Evolutionary conservation across 1,140 invertebrate genomes (phyloP).

Genomic region (Heliconius melpomene): DNA sequence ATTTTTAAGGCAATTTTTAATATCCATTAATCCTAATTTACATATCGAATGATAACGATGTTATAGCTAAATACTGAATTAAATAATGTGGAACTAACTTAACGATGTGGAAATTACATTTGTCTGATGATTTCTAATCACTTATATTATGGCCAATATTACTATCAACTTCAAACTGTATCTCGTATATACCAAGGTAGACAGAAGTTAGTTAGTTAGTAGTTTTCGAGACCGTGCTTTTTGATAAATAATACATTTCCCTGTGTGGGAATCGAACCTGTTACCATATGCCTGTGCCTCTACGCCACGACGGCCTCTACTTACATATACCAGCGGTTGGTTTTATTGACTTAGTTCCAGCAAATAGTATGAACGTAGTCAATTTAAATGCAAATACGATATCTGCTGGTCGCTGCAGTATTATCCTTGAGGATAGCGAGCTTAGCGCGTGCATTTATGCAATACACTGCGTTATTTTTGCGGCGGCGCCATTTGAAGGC

Average conservation of each 20-base stretch:
- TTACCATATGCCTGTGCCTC: too few relatives aligned
- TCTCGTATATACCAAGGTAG: too few relatives aligned
- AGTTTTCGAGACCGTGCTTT: too few relatives aligned
- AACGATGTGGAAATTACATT: too few relatives aligned
- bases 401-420: constrained; percentile 40
- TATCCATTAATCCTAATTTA: not conserved
- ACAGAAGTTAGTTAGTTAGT: too few relatives aligned
- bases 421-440: constrained; percentile 52
- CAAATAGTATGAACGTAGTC: constrained; percentile 30
- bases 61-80: too few relatives aligned
- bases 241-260: too few relatives aligned
- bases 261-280: too few relatives aligned
- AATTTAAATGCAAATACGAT: constrained; percentile 62
- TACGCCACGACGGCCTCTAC: too few relatives aligned
- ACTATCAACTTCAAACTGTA: not conserved
- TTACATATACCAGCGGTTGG: not conserved
- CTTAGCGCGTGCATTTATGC: constrained; percentile 46
- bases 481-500: constrained; percentile 34
- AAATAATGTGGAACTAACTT: too few relatives aligned
- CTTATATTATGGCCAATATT: constrained; percentile 15
- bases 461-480: constrained; percentile 41
- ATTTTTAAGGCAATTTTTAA: too few relatives aligned
- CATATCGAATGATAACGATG: not conserved
- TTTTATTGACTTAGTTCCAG: constrained; percentile 19
- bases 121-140: too few relatives aligned